Base-by-base conservation (phyloP, 2,888 invertebrate genomes). In the Caenorhabditis sp. region DNA sequence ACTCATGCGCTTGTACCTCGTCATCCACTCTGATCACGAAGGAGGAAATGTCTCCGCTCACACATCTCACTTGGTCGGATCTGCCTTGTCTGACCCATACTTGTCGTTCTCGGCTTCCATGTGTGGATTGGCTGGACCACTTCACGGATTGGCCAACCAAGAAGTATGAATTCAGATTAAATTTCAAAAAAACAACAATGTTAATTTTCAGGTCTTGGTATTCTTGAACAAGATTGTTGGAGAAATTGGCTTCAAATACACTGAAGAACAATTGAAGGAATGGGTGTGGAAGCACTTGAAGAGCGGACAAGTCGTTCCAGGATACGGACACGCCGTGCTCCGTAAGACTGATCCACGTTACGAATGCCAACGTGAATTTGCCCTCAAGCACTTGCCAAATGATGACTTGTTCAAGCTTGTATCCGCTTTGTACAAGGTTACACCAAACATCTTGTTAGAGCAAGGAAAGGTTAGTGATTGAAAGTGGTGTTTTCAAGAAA, bases 251-350 rank as follows among this genome's bases (percentile, higher is more conserved):
- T 94, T 94, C 63, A 92, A 93, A 84, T 92, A 93, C 77, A 92
- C 93, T 20, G 95, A 97, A 89, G 93, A 96, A 0, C 92, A 95
- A 85, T 91, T 99, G 65, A 95, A 94, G 89, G 95, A 97, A 62
- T 97, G 95, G 90, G 94, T 99, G 88, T 95, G 95, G 95, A 95
- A 95, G 89, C 97, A 96, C 1, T 91, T 96, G 66, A 95, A 95
- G 90, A 92, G 93, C 72, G 95, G 95, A 77, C 95, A 95, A 89
- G 96, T 96, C n/a, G 94, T 97, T 54, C 96, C 96, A 62, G 96
- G 96, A 59, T 96, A 95, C 88, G 96, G 96, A 38, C 96, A 96
- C 89, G 96, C 96, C 82, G 96, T 97, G 0, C 91, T 96, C 79
- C 92, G 96, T 84, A 95, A 95, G 90, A 96, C 96, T 77, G 96